Evolutionary conservation across 2,113 vertebrate genomes (phyloP).

Genomic region (Suricata suricatta): DNA sequence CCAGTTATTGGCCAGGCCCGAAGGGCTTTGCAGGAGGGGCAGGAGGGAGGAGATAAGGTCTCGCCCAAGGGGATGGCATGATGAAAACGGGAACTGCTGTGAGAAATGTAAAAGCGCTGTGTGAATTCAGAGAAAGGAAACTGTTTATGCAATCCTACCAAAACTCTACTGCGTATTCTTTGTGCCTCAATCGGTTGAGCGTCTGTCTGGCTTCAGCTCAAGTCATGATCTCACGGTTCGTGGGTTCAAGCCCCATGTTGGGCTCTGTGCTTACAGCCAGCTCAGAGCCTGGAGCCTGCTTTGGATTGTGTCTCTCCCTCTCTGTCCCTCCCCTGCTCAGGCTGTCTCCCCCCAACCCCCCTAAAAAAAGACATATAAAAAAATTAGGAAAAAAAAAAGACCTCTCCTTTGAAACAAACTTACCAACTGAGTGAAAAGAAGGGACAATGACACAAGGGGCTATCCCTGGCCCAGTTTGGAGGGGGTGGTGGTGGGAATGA

Average conservation of each 20-base stretch:
- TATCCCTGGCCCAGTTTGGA: not conserved
- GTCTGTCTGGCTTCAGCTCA: no score
- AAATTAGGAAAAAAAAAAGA: not conserved
- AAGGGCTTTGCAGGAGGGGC: not conserved
- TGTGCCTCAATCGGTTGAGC: not conserved
- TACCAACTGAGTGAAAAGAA: not conserved
- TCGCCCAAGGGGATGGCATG: not conserved
- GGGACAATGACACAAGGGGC: not conserved
- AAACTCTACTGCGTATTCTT: not conserved
- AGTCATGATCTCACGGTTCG: no score
- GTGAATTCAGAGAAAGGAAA: not conserved
- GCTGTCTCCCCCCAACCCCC: no score
- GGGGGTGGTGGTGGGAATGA: no score
- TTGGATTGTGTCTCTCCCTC: no score
- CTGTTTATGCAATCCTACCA: not conserved
- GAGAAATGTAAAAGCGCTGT: not conserved
- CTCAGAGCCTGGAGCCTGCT: no score
- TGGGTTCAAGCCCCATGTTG: no score
- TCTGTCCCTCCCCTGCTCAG: no score
- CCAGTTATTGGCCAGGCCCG: not conserved
- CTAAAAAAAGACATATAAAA: no score
- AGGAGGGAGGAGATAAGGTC: not conserved
- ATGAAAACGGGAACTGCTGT: not conserved
- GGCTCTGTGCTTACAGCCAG: no score
- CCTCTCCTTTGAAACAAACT: not conserved